Conservation (phyloP, 35 echinoderm and acorn worm genomes). For the Chiridota heheva region DNA sequence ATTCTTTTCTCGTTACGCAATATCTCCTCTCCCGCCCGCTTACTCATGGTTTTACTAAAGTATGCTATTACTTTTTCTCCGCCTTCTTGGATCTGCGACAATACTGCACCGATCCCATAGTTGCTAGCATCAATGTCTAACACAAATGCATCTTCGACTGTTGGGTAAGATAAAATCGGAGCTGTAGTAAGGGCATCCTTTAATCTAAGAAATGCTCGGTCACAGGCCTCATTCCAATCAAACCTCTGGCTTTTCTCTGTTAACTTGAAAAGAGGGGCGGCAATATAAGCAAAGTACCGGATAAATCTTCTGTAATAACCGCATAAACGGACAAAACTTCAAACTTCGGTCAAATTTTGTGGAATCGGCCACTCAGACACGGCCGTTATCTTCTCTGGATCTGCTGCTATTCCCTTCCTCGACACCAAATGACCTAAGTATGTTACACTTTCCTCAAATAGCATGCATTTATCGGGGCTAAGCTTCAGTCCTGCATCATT, state of each 20-base stretch:
- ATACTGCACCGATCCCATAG: constrained; percentile 19
- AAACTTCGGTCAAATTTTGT: not conserved
- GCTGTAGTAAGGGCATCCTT: constrained; percentile 13
- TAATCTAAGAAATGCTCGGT: constrained; percentile 31
- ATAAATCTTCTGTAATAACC: constrained; percentile 60
- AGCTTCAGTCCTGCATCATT: constrained; percentile 22
- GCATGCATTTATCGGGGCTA: constrained; percentile 40
- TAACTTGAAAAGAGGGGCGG: constrained; percentile 31
- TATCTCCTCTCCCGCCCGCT: constrained; percentile 23
- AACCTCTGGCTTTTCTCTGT: constrained; percentile 29
- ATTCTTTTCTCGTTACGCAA: constrained; percentile 49
- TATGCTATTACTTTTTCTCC: constrained; percentile 46
- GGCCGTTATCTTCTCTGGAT: constrained; percentile 17
- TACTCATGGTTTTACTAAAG: constrained; percentile 19
- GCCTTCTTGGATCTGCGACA: constrained; percentile 41
- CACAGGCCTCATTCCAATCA: constrained; percentile 20
- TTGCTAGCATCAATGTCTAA: constrained; percentile 56
- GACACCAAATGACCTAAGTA: constrained; percentile 62
- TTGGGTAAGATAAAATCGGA: constrained; percentile 45
- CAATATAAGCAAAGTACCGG: constrained; percentile 35
- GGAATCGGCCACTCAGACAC: constrained; percentile 52
- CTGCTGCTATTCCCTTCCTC: constrained; percentile 18
- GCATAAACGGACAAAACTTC: constrained; percentile 54
- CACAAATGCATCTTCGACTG: constrained; percentile 8
- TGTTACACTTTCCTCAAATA: constrained; percentile 29